Evolutionary conservation across 2,113 vertebrate species (phyloP).

Genomic region (Syrmaticus mikado): DNA sequence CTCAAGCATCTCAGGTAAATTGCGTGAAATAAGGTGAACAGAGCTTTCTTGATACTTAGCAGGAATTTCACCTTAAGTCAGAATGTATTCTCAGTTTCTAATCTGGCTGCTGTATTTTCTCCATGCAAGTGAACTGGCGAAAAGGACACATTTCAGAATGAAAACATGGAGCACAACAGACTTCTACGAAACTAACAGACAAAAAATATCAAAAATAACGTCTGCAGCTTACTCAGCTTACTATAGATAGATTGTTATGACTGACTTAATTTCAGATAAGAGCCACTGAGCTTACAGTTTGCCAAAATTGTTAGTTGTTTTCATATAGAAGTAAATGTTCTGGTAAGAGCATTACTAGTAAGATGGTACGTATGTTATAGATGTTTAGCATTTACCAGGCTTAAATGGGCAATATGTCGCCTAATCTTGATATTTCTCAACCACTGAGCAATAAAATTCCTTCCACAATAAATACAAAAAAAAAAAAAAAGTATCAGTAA

Average conservation of each 20-base stretch:
- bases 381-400: not conserved
- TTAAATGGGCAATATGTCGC: not conserved
- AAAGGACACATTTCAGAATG: not conserved
- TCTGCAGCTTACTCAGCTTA: not conserved
- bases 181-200: not conserved
- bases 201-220: not conserved
- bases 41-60: not conserved
- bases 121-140: not conserved
- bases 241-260: not conserved
- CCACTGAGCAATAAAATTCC: not conserved
- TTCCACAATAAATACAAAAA: not conserved
- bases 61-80: not conserved
- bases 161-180: not conserved
- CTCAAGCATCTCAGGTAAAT: not conserved
- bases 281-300: not conserved
- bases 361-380: not conserved
- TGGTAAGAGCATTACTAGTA: not conserved
- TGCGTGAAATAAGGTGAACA: not conserved
- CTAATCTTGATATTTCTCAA: constrained; percentile 35
- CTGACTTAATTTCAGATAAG: not conserved
- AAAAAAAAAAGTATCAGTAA: not conserved
- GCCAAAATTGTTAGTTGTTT: not conserved
- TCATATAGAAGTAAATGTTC: not conserved
- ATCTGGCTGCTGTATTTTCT: not conserved
- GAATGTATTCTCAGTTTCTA: not conserved